phyloP scores from a whole-genome alignment of 2,888 invertebrate genomes.

The Abrostola triplasia region DNA sequence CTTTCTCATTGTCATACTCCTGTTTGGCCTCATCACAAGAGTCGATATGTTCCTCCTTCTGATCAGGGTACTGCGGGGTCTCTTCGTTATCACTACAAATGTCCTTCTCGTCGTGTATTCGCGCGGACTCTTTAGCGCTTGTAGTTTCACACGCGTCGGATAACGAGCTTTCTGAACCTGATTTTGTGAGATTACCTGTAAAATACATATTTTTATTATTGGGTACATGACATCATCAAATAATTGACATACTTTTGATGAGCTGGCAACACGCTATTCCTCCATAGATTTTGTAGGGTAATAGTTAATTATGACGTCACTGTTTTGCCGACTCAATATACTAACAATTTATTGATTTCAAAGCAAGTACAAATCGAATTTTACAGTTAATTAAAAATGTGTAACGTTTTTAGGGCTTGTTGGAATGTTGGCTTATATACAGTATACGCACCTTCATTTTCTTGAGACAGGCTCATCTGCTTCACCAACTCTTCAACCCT shows the following conservation, averaged over 20 bases:
- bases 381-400: too few relatives aligned
- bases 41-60: slow-evolving; percentile 66
- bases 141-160: slow-evolving; percentile 91
- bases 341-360: too few relatives aligned
- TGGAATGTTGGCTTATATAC: background rate
- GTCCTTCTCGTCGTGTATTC: slow-evolving; percentile 92
- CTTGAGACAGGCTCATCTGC: slow-evolving; percentile 93
- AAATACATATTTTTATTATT: too few relatives aligned
- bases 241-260: too few relatives aligned
- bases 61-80: slow-evolving; percentile 51
- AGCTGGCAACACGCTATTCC: too few relatives aligned
- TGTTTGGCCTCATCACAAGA: slow-evolving; percentile 78
- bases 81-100: slow-evolving; percentile 91
- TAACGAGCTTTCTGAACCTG: slow-evolving; percentile 96
- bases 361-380: too few relatives aligned
- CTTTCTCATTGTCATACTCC: slow-evolving; percentile 77
- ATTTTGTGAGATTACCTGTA: slow-evolving; percentile 89
- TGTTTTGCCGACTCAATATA: too few relatives aligned
- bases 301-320: too few relatives aligned
- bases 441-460: slow-evolving; percentile 85
- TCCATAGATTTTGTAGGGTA: too few relatives aligned
- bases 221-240: too few relatives aligned
- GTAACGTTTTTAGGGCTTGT: too few relatives aligned
- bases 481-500: slow-evolving; percentile 91
- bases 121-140: slow-evolving; percentile 91